Conservation (phyloP, 2,888 invertebrate species). For the Mechanitis messenoides region DNA sequence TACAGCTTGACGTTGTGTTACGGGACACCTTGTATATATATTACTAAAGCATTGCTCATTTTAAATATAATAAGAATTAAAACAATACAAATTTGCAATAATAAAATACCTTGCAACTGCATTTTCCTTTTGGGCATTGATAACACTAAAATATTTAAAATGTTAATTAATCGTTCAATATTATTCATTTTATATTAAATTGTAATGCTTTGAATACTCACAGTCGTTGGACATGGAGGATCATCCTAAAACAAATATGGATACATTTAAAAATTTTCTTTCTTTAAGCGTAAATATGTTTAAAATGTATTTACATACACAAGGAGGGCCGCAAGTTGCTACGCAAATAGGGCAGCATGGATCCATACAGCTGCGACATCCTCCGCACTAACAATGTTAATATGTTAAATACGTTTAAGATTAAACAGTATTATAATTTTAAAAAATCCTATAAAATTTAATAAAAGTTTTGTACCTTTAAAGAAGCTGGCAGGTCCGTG, state of each 20-base stretch:
- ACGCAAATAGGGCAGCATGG: conserved; percentile 34
- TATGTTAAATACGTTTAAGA: too few relatives aligned
- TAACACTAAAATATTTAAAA: conserved; percentile 31
- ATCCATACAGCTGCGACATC: conserved; percentile 39
- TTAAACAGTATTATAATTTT: neutral
- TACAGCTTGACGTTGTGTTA: too few relatives aligned
- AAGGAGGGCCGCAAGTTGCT: conserved; percentile 32
- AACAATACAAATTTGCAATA: neutral
- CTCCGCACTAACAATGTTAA: conserved; percentile 42
- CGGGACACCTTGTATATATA: too few relatives aligned
- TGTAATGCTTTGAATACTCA: conserved; percentile 16
- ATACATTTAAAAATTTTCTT: too few relatives aligned
- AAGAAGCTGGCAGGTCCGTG: conserved; percentile 53
- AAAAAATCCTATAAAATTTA: neutral
- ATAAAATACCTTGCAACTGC: conserved; percentile 38
- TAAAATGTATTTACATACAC: conserved; percentile 30
- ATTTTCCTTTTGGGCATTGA: conserved; percentile 31
- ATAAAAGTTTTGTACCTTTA: conserved; percentile 45
- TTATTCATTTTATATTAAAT: neutral
- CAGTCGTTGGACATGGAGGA: conserved; percentile 28
- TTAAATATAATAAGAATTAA: neutral
- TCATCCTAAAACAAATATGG: conserved; percentile 23
- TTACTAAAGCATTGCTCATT: neutral
- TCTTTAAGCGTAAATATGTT: too few relatives aligned
- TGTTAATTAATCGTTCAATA: neutral